Percentiles rank a stretch among this genome's conserved stretches.
Evolutionary conservation across 2,113 vertebrate genomes (phyloP).

Genomic region (Sclerurus mexicanus): DNA sequence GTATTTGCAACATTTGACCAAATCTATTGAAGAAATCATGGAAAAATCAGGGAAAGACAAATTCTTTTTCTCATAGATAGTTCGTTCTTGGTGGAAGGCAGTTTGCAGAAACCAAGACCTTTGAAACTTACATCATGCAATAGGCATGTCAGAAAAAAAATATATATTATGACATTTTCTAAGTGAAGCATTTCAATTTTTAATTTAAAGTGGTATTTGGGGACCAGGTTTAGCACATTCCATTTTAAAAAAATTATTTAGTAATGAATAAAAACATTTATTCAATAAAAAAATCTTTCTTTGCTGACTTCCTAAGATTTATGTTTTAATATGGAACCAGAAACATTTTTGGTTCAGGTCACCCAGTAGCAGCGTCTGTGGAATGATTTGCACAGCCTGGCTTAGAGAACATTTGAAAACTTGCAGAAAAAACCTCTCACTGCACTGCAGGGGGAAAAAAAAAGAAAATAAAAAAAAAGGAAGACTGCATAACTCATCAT

Average conservation of each 20-base stretch:
- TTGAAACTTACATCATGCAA: background rate
- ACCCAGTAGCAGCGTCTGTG: background rate
- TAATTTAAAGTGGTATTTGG: background rate
- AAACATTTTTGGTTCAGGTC: background rate
- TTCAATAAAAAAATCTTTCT: background rate
- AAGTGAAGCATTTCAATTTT: background rate
- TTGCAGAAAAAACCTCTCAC: background rate
- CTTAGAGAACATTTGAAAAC: background rate
- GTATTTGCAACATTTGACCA: background rate
- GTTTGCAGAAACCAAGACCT: background rate
- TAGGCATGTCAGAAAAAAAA: background rate
- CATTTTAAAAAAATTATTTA: background rate
- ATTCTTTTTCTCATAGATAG: background rate
- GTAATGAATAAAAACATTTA: background rate
- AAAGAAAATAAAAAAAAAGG: background rate
- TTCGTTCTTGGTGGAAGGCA: background rate
- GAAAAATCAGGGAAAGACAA: background rate
- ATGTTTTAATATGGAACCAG: background rate
- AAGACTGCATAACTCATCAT: background rate
- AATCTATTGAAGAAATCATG: background rate
- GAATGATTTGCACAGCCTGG: background rate
- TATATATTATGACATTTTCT: background rate
- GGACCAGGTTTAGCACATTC: background rate
- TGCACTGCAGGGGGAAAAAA: background rate
- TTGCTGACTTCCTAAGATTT: background rate